A percentile compares a stretch with the other conserved stretches of the same genome.
These are phyloP conservation scores for Entomobrya multifasciata DNA, from an alignment of 2,888 invertebrate species.

Conservation along the genomic window DNA sequence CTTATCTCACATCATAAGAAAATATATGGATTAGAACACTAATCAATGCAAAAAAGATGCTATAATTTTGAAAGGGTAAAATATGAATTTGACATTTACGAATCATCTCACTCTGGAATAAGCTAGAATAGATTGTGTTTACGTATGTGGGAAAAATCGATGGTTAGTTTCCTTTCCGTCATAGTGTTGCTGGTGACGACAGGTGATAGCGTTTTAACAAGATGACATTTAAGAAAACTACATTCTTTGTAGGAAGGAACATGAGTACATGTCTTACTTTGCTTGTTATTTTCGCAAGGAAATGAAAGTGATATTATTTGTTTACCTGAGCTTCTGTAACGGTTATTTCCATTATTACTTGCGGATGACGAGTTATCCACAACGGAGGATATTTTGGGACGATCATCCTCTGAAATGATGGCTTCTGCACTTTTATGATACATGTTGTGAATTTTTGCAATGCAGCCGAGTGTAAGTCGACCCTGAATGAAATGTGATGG, in stretches of 20 bases:
- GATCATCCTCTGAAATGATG: conserved; percentile 67
- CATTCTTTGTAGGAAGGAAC: neutral
- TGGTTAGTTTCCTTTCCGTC: no score
- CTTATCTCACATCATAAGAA: neutral
- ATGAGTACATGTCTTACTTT: neutral
- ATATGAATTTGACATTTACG: conserved; percentile 55
- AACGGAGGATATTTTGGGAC: conserved; percentile 72
- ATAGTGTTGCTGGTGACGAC: neutral
- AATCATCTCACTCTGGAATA: conserved; percentile 38
- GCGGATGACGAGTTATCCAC: conserved; percentile 72
- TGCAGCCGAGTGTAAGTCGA: conserved; percentile 68
- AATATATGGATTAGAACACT: neutral
- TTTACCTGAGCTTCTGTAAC: conserved; percentile 69
- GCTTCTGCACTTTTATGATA: conserved; percentile 67
- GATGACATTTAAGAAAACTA: neutral
- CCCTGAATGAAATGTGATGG: conserved; percentile 69
- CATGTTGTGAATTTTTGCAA: conserved; percentile 67
- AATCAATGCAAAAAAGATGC: neutral
- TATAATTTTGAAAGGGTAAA: neutral
- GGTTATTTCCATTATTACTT: conserved; percentile 61
- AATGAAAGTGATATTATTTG: no score
- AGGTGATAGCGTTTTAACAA: neutral
- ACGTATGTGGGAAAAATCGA: neutral
- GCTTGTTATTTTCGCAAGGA: no score
- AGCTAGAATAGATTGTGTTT: conserved; percentile 15